Conservation (phyloP, 2,797 vertebrate species). For the Adelosebastes latens region DNA sequence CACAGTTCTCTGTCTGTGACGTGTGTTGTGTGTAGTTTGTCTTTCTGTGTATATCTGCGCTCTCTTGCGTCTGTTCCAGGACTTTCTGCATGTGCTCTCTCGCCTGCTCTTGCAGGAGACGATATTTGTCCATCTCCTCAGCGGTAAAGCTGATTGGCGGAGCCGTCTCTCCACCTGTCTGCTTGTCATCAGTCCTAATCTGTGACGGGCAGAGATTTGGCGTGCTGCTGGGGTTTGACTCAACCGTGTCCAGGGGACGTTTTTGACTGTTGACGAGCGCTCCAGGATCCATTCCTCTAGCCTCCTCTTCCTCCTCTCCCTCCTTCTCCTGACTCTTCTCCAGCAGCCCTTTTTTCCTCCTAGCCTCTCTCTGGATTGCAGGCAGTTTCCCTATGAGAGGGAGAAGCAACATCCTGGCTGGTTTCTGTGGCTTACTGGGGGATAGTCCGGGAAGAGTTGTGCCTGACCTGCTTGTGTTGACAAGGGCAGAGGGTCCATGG, state of each 20-base stretch:
- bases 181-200: slow-evolving; percentile 61
- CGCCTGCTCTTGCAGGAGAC: slow-evolving; percentile 93
- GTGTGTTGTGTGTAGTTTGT: slow-evolving; percentile 46
- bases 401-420: slow-evolving; percentile 66
- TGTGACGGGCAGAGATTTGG: slow-evolving; percentile 52
- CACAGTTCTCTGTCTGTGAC: slow-evolving; percentile 27
- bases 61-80: slow-evolving; percentile 85
- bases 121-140: slow-evolving; percentile 97
- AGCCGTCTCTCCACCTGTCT: slow-evolving; percentile 79
- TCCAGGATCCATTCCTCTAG: slow-evolving; percentile 34
- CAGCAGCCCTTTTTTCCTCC: slow-evolving; percentile 60
- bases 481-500: not conserved
- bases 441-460: slow-evolving; percentile 12
- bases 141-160: slow-evolving; percentile 92
- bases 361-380: slow-evolving; percentile 76
- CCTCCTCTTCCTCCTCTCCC: slow-evolving; percentile 53
- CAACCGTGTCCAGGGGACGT: slow-evolving; percentile 60
- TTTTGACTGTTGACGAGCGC: slow-evolving; percentile 16
- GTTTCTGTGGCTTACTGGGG: slow-evolving; percentile 60
- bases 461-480: slow-evolving; percentile 45
- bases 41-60: slow-evolving; percentile 45
- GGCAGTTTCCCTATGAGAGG: slow-evolving; percentile 85
- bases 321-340: slow-evolving; percentile 67
- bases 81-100: slow-evolving; percentile 98
- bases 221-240: slow-evolving; percentile 67